Evolutionary conservation across 1,140 invertebrate genomes (phyloP).

Genomic region (Camponotus floridanus): DNA sequence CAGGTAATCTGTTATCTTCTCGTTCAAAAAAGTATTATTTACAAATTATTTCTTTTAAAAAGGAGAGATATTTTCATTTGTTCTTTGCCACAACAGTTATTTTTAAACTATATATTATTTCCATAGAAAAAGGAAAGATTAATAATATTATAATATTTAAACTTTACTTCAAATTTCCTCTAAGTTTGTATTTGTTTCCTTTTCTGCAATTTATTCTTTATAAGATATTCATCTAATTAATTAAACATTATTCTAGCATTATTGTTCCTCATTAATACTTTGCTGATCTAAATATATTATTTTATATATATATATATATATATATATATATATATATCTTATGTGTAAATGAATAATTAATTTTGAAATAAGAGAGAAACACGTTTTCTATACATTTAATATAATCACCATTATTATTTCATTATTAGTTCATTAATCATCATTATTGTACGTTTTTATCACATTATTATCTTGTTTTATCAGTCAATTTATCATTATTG

Average conservation of each 20-base stretch:
- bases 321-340: not conserved
- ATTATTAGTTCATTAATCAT: too few species aligned
- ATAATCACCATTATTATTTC: too few species aligned
- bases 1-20: too few species aligned
- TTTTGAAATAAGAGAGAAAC: not conserved
- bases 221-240: not conserved
- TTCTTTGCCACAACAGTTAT: too few species aligned
- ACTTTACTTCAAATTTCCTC: not conserved
- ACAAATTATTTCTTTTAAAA: too few species aligned
- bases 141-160: too few species aligned
- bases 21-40: too few species aligned
- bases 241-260: not conserved
- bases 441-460: not conserved
- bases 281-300: not conserved
- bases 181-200: not conserved
- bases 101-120: too few species aligned
- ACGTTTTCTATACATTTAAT: not conserved
- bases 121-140: too few species aligned
- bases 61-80: too few species aligned
- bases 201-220: not conserved
- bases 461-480: not conserved
- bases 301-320: not conserved
- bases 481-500: constrained; percentile 2
- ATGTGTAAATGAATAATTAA: not conserved
- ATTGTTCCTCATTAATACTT: not conserved